phyloP scores from a whole-genome alignment of 2,888 invertebrate genomes.

The Hecatera dysodea region DNA sequence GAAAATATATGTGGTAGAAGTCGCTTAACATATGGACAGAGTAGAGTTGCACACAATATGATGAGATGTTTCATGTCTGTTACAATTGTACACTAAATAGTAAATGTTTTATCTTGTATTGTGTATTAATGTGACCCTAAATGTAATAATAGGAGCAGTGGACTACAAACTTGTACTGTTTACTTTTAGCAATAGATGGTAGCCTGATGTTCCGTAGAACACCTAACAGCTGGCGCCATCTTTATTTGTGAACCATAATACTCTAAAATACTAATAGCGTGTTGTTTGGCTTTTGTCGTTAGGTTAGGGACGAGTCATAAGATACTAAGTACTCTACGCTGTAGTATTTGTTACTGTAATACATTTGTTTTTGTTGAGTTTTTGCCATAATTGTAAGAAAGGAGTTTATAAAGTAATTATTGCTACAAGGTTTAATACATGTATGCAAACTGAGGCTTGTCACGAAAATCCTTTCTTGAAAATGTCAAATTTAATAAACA shows the following conservation, averaged over 20 bases:
- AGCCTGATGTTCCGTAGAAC: conserved; percentile 55
- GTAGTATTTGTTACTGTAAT: conserved; percentile 85
- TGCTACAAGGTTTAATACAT: conserved; percentile 87
- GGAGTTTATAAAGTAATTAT: conserved; percentile 86
- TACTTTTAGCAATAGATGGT: conserved; percentile 53
- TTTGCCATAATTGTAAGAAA: conserved; percentile 87
- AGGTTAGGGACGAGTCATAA: conserved; percentile 86
- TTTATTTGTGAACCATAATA: conserved; percentile 71
- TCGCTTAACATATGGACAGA: conserved; percentile 82
- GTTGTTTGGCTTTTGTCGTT: conserved; percentile 89
- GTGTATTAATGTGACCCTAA: conserved; percentile 85
- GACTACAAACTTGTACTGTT: conserved; percentile 60
- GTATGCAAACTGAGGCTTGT: conserved; percentile 90
- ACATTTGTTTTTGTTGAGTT: conserved; percentile 90
- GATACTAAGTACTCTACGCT: conserved; percentile 81
- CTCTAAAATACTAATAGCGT: conserved; percentile 78
- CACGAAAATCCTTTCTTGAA: conserved; percentile 88
- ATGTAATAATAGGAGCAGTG: conserved; percentile 69
- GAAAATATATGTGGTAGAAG: conserved; percentile 85
- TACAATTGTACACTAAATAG: conserved; percentile 83
- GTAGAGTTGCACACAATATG: conserved; percentile 85
- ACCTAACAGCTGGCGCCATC: conserved; percentile 65
- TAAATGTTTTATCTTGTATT: conserved; percentile 87
- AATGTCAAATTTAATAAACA: conserved; percentile 90
- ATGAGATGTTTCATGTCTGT: conserved; percentile 81